Evolutionary conservation across 2,888 invertebrate genomes (phyloP), one percentile per base, ranked within the genome.

Genomic region (Scaptomyza polygonia): DNA sequence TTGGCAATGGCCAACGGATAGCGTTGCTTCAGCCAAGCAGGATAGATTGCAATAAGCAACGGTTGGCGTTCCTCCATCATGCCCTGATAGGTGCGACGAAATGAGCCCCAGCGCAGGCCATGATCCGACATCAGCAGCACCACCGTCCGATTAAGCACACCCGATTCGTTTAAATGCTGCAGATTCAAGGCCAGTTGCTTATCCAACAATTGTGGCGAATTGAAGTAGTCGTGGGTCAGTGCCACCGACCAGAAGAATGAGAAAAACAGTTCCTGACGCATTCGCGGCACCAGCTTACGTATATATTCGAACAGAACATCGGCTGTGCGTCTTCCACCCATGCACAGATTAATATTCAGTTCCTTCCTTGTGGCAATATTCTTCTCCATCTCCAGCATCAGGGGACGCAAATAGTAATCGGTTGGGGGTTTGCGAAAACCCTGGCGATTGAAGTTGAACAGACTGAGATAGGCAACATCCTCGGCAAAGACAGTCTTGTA

Each of bases 21-120:
- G 49, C 93, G 93, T 12, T 93, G 88, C 69, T 92, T 92, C 91
- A 97, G 96, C 93, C 95, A 95, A 12, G 93, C 90, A 0, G 98
- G 98, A 63, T 97, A 90, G 4, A 94, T 90, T 1, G 96, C 91
- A 78, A 95, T 95, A 32, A 97, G 92, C 72, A 97, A 94, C 0
- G 98, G 98, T 58, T 97, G 93, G 45, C 97, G 94, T 89, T 97
- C 98, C 91, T 98, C 98, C 88, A 98, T 93, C 88, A 95, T 93
- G 1, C 97, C 97, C 91, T 97, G 96, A 90, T 96, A 96, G 0
- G 97, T 97, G 42, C 86, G 85, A 9, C 97, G 93, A 77, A 97
- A 97, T 7, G 93, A 93, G 2, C 97, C 98, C 95, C 96, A 97
- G 67, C 98, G 93, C 63, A 97, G 94, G 0, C 98, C 98, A 88